Evolutionary conservation across 1,140 invertebrate species (phyloP).

Genomic region (Scaptomyza pallida): DNA sequence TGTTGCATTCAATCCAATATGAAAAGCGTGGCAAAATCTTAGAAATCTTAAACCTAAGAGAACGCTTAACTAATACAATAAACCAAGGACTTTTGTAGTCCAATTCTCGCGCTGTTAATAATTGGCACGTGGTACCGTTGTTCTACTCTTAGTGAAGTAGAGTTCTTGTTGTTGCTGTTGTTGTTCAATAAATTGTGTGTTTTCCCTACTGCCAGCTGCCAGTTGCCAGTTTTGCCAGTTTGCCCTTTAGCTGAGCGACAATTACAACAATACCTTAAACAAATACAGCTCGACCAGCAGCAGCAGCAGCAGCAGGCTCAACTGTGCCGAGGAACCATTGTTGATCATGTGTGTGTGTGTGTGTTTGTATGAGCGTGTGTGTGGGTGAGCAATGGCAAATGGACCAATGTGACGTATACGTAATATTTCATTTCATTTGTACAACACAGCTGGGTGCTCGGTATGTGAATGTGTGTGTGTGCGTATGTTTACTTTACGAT

Average conservation of each 20-base stretch:
- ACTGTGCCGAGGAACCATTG: constrained; percentile 40
- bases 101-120: not conserved
- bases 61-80: constrained; percentile 1
- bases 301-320: constrained; percentile 26
- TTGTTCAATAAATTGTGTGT: constrained; percentile 17
- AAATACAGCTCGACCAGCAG: constrained; percentile 51
- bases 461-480: constrained; percentile 22
- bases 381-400: constrained; percentile 52
- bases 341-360: constrained; percentile 31
- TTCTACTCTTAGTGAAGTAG: not conserved
- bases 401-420: constrained; percentile 75
- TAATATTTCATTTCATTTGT: constrained; percentile 79
- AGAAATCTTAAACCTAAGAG: not conserved
- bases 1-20: not conserved
- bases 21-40: not conserved
- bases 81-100: not conserved
- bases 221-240: constrained; percentile 11
- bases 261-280: constrained; percentile 72
- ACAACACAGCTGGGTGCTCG: constrained; percentile 34
- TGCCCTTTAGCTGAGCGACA: constrained; percentile 33
- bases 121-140: constrained; percentile 4
- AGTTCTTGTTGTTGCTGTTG: not conserved
- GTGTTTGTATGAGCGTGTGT: constrained; percentile 21
- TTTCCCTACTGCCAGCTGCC: constrained; percentile 5
- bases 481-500: constrained; percentile 34